These are phyloP conservation scores for Bufo gargarizans DNA, from an alignment of 2,113 vertebrate species.

Conservation along the genomic window DNA sequence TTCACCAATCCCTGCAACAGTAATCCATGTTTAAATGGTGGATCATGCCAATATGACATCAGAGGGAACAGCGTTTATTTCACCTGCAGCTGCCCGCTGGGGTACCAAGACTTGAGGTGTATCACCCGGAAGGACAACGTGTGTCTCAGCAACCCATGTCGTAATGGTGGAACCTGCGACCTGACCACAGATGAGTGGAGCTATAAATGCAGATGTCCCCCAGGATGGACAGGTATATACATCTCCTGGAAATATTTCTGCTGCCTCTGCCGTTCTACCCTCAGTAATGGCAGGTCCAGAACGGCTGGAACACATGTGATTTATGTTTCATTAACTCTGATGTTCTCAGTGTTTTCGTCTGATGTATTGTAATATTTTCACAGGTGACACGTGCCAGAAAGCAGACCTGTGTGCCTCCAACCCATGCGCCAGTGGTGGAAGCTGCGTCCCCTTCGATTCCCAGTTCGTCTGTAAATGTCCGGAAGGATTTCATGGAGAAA, in stretches of 20 bases:
- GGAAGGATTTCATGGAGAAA: constrained; percentile 83
- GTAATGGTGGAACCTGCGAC: constrained; percentile 89
- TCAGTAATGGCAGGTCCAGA: no score
- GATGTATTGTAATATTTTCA: background rate
- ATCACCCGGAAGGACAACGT: constrained; percentile 76
- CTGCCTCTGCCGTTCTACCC: no score
- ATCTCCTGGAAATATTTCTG: no score
- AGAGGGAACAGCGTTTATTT: constrained; percentile 72
- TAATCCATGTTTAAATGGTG: constrained; percentile 81
- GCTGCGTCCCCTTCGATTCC: constrained; percentile 82
- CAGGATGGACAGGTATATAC: constrained; percentile 89
- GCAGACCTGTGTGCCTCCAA: constrained; percentile 93
- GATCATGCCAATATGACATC: constrained; percentile 71
- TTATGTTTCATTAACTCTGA: no score
- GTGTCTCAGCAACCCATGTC: constrained; percentile 85
- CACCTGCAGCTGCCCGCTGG: constrained; percentile 80
- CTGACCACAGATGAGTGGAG: constrained; percentile 74
- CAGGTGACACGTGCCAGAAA: constrained; percentile 90
- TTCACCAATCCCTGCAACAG: constrained; percentile 81
- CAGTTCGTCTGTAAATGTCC: constrained; percentile 85
- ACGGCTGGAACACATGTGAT: no score
- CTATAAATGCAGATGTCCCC: constrained; percentile 87
- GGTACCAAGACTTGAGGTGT: constrained; percentile 83
- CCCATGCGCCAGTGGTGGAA: constrained; percentile 89
- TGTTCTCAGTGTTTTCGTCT: no score